A percentile compares a stretch with the other conserved stretches of the same genome.
These are phyloP conservation scores for Nycteola revayana DNA, from an alignment of 2,888 invertebrate species.

Conservation along the genomic window DNA sequence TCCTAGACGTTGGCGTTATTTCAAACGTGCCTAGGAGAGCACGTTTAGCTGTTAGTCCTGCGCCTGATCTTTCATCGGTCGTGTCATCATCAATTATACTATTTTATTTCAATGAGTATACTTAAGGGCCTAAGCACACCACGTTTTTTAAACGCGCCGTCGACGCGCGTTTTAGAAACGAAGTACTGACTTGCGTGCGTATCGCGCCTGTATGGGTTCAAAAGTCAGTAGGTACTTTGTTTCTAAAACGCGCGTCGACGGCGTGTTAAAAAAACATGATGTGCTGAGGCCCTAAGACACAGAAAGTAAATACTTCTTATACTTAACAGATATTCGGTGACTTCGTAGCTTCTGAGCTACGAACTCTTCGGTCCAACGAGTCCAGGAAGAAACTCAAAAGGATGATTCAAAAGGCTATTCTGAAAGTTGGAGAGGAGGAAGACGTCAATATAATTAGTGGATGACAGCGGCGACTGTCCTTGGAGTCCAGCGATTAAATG, in stretches of 20 bases:
- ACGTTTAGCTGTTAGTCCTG: neutral
- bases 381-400: conserved; percentile 63
- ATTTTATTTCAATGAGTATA: no score
- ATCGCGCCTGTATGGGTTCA: no score
- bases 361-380: conserved; percentile 60
- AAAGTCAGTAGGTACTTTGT: no score
- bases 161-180: no score
- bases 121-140: no score
- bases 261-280: no score
- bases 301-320: neutral
- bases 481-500: conserved; percentile 31
- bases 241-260: no score
- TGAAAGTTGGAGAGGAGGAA: conserved; percentile 64
- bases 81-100: no score
- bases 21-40: neutral
- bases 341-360: conserved; percentile 73
- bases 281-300: neutral
- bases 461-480: conserved; percentile 38
- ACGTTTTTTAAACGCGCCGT: no score
- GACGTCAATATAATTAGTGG: conserved; percentile 49
- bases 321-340: conserved; percentile 65
- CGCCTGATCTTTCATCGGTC: no score
- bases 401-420: conserved; percentile 69
- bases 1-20: neutral
- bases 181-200: no score